Base-by-base conservation (phyloP, 64 coral and sea anemone species). In the Montipora sp. region DNA sequence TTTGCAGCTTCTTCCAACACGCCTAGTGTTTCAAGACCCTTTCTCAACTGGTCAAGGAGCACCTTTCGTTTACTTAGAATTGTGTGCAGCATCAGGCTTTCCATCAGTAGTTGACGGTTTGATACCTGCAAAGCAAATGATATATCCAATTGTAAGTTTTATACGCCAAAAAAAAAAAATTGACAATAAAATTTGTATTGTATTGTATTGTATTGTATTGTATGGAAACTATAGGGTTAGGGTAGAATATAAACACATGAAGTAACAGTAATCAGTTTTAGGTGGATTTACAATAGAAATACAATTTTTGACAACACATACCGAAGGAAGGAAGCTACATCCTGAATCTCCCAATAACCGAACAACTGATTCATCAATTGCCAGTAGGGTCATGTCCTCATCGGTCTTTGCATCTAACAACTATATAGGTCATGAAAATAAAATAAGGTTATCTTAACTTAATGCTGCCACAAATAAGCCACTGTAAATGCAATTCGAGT, bases 81-180 rank as follows among this genome's bases (percentile, higher is more conserved):
- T 51, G 89, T 91, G 49, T 91, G 89, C 2, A 91, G 89, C 89
- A 91, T 83, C 59, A 83, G 43, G 79, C 69, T 91, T 57, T 91
- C 78, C 70, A 91, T 45, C 12, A 57, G 15, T 15, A 91, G 49
- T 14, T 91, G 89, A 51, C 74, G 80, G 59, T 68, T 82, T 15
- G 36, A 49, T 57, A 83, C 69, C 89, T 91, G 78, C 8, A 65
- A 65, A 65, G 60, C 60, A 65, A 65, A 65, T 65, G 60, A 65
- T 12, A 65, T 65, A 12, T 2, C 60, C 60, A 65, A 65, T 2
- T 13, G 15, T 65, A 65, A 65, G 60, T 65, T 65, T 10, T 65
- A 65, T 65, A 65, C 60, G 10, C 60, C 60, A 65, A 65, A 65
- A 65, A 23, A 23, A 23, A 65, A 65, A 65, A 65, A 8, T 3